Percentiles rank a stretch among this genome's conserved stretches.
These are phyloP conservation scores for Labrus mixtus DNA, from an alignment of 2,113 vertebrate genomes.

Conservation along the genomic window DNA sequence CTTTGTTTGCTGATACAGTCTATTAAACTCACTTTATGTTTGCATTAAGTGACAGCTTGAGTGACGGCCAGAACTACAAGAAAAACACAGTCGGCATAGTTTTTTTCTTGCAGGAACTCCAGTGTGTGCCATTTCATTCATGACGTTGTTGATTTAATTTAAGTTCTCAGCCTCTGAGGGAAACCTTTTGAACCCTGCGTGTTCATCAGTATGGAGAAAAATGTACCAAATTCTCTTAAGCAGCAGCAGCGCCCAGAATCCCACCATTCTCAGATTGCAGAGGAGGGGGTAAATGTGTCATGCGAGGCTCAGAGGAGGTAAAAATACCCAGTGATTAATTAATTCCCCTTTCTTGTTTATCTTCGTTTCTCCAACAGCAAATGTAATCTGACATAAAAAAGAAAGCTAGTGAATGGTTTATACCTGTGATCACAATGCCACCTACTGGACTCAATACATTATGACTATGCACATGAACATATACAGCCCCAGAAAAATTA, in stretches of 20 bases:
- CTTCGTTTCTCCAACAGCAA: not conserved
- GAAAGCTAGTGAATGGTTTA: not conserved
- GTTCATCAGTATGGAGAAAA: constrained; percentile 5
- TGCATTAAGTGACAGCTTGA: not conserved
- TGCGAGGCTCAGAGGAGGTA: not conserved
- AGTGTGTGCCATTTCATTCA: not conserved
- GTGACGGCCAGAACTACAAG: not conserved
- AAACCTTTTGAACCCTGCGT: constrained; percentile 7
- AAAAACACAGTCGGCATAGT: not conserved
- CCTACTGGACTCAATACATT: constrained; percentile 35
- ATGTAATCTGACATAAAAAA: not conserved
- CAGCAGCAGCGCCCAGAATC: not conserved
- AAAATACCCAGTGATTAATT: constrained; percentile 6
- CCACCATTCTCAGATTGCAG: not conserved
- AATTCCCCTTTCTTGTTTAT: not conserved
- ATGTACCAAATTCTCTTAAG: not conserved
- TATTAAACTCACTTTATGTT: not conserved
- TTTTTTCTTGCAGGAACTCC: not conserved
- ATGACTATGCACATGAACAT: not conserved
- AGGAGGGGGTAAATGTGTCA: not conserved
- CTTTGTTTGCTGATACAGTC: not conserved
- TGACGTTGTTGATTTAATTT: not conserved
- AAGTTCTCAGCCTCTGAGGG: not conserved
- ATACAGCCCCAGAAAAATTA: not conserved
- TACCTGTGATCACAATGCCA: constrained; percentile 37